Base-by-base conservation (phyloP, 2,113 vertebrate genomes). In the Tinamus guttatus region DNA sequence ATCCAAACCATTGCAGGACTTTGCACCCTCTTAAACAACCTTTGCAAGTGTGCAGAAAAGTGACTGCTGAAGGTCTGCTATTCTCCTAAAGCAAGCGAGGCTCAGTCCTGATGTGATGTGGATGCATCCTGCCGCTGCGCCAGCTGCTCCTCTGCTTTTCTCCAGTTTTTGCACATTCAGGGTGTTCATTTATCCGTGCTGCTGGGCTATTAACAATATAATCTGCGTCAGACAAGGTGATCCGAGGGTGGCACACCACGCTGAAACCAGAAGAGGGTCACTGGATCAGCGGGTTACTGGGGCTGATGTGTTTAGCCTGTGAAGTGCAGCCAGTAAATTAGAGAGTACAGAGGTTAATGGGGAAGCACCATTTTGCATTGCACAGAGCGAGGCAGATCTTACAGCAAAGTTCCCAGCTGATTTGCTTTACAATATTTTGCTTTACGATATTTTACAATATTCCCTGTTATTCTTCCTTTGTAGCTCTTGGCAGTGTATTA, bases 131-230 rank as follows among this genome's bases (percentile, higher is more conserved):
- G 22, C 18, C 18, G 59, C 69, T 17, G 75, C 77, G 41, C 58
- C 73, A 25, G 68, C 45, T 7, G 30, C 62, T 59, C 20, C 20
- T 40, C 45, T 5, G 30, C 65, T 63, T 20, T 24, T 41, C 68
- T n/a, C 49, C 68, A 27, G 81, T 43, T 11, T 2, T 7, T 1
- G 1, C 20, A 1, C 1, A 3, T 2, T 0, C 41, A 3, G 11
- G 0, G 38, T 22, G 4, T 4, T 60, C 18, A 1, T 64, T 43
- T 2, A 0, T 4, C n/a, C 73, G 69, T 20, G 24, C 24, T 63
- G 20, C 47, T 27, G 64, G 30, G 0, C 25, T 14, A 63, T 60
- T 59, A 43, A 25, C 0, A 30, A 43, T 62, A 75, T 58, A 32
- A 8, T 56, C 34, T 52, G 77, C 3, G 0, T 62, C 62, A 51